phyloP scores from a whole-genome alignment of 2,797 vertebrate genomes.

The Artibeus lituratus region DNA sequence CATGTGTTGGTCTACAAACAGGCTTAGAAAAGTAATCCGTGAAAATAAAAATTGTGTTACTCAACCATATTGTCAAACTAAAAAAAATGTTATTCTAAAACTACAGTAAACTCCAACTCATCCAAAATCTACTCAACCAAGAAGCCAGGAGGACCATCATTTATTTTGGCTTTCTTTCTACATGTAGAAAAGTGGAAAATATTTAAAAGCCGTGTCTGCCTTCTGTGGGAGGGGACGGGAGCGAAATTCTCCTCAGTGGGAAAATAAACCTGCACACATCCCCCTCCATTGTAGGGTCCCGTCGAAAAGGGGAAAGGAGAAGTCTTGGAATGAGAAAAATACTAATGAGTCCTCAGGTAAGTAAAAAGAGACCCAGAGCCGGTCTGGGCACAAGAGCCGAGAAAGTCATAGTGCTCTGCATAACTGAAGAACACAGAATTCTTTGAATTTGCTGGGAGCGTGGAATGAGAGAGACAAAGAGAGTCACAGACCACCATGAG shows the following conservation, averaged over 20 bases:
- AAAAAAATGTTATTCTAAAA: conserved; percentile 62
- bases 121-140: conserved; percentile 38
- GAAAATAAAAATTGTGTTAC: conserved; percentile 42
- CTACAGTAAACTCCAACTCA: conserved; percentile 36
- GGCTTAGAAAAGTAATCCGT: conserved; percentile 39
- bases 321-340: conserved; percentile 8
- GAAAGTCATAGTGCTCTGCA: background rate
- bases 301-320: background rate
- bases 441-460: background rate
- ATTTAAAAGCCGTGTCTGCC: conserved; percentile 33
- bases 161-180: conserved; percentile 45
- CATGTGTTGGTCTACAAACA: background rate
- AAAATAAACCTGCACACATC: conserved; percentile 14
- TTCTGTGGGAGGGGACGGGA: background rate
- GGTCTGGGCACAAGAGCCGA: background rate
- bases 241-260: conserved; percentile 18
- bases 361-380: background rate
- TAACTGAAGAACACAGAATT: background rate
- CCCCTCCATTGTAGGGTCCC: background rate
- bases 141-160: conserved; percentile 19
- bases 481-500: background rate
- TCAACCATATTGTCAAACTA: background rate
- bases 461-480: background rate
- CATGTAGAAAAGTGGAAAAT: conserved; percentile 44
- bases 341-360: background rate